Evolutionary conservation across 2,797 vertebrate genomes (phyloP).

Genomic region (Merluccius polli): DNA sequence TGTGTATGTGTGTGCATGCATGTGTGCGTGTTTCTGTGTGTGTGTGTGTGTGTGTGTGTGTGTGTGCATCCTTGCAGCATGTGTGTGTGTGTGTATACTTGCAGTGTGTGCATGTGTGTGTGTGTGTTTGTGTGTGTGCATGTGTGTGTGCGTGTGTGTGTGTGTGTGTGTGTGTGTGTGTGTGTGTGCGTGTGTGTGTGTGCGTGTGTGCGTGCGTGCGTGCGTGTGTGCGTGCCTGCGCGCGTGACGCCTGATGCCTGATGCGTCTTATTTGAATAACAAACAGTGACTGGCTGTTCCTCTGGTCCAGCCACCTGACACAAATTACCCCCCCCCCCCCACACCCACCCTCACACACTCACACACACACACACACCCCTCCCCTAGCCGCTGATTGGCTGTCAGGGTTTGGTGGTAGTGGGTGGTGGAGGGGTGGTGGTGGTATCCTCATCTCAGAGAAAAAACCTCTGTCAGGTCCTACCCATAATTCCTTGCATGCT

Average conservation of each 20-base stretch:
- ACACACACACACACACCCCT: not conserved
- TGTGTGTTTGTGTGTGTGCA: slow-evolving; percentile 19
- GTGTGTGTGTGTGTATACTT: slow-evolving; percentile 36
- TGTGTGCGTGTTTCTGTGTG: slow-evolving; percentile 18
- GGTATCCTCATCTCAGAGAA: not conserved
- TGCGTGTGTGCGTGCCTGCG: slow-evolving; percentile 18
- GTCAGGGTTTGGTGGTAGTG: not conserved
- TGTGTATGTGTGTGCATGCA: slow-evolving; percentile 40
- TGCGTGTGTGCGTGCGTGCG: slow-evolving; percentile 37
- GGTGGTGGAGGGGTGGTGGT: not conserved
- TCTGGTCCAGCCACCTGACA: slow-evolving; percentile 52
- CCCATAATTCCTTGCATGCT: too few species aligned
- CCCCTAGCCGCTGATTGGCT: not conserved
- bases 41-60: slow-evolving; percentile 39
- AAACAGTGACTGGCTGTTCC: slow-evolving; percentile 57
- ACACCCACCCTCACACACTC: not conserved
- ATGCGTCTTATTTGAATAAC: slow-evolving; percentile 46
- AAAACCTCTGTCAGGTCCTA: not conserved
- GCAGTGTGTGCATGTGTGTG: slow-evolving; percentile 27
- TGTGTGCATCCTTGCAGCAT: too few species aligned
- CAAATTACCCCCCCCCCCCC: slow-evolving; percentile 36
- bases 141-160: slow-evolving; percentile 1
- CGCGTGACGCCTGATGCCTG: slow-evolving; percentile 29
- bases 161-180: slow-evolving; percentile 19
- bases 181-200: slow-evolving; percentile 12